Conservation (phyloP, 1,140 invertebrate genomes). For the Tetranychus cinnabarinus region DNA sequence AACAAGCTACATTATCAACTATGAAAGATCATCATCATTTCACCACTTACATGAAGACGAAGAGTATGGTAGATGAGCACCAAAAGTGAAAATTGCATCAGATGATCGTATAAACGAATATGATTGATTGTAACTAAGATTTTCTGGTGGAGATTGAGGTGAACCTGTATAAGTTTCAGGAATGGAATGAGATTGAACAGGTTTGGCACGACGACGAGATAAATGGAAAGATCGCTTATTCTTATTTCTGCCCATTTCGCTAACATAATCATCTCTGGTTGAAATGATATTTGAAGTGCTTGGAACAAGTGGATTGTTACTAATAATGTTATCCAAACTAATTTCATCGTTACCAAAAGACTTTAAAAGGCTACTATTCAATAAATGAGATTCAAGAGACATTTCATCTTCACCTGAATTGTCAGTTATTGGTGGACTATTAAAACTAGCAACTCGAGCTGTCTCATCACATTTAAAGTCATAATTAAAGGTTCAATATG, state of each 20-base stretch:
- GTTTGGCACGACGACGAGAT: conserved; percentile 2
- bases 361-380: no score
- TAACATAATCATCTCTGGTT: background rate
- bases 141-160: background rate
- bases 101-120: background rate
- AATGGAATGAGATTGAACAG: conserved; percentile 1
- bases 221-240: conserved; percentile 14
- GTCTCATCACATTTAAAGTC: background rate
- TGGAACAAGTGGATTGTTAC: no score
- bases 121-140: no score
- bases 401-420: background rate
- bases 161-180: background rate
- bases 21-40: no score
- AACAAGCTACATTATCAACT: no score
- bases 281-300: no score
- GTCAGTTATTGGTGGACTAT: background rate
- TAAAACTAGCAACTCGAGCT: background rate
- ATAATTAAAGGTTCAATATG: no score
- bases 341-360: no score
- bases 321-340: no score
- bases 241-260: conserved; percentile 9
- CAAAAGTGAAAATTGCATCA: background rate
- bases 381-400: background rate
- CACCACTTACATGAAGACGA: background rate
- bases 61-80: background rate